Percentiles rank a stretch among this genome's conserved stretches.
Conservation (phyloP, 2,888 invertebrate genomes). For the Belgica antarctica region DNA sequence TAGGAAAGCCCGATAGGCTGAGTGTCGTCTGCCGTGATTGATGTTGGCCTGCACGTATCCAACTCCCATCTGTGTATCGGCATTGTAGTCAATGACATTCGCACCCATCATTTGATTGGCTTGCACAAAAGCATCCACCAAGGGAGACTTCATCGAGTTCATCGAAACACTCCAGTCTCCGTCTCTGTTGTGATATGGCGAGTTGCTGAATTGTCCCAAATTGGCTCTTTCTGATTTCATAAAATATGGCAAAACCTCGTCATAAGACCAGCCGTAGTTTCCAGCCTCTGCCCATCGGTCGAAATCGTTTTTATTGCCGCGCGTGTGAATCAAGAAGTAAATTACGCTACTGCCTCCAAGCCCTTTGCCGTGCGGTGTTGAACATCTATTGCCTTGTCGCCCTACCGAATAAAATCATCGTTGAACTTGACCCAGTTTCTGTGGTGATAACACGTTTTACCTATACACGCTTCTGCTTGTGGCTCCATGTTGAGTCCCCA, state of each 20-base stretch:
- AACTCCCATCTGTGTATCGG: constrained; percentile 56
- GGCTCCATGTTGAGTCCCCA: constrained; percentile 64
- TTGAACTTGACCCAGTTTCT: background rate
- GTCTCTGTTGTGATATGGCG: constrained; percentile 50
- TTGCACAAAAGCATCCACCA: constrained; percentile 62
- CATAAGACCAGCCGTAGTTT: constrained; percentile 55
- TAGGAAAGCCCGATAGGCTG: constrained; percentile 58
- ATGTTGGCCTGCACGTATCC: constrained; percentile 58
- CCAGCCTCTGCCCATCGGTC: constrained; percentile 48
- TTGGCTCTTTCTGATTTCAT: constrained; percentile 49
- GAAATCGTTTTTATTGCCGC: constrained; percentile 48
- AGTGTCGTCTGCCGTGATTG: constrained; percentile 56
- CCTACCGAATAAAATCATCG: constrained; percentile 46
- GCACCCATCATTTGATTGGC: constrained; percentile 59
- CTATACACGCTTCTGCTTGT: constrained; percentile 58
- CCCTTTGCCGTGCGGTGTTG: constrained; percentile 50
- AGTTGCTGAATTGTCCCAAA: constrained; percentile 46
- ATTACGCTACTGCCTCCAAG: constrained; percentile 47
- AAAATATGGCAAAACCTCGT: constrained; percentile 51
- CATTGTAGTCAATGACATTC: constrained; percentile 51
- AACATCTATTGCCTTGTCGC: constrained; percentile 55
- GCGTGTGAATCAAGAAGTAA: constrained; percentile 49
- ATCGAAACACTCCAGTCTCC: constrained; percentile 53
- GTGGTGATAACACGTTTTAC: constrained; percentile 48
- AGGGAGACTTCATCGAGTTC: constrained; percentile 52